A percentile compares a stretch with the other conserved stretches of the same genome.
Conservation (phyloP, 2,888 invertebrate genomes). For the Dolichopus griseipennis region DNA sequence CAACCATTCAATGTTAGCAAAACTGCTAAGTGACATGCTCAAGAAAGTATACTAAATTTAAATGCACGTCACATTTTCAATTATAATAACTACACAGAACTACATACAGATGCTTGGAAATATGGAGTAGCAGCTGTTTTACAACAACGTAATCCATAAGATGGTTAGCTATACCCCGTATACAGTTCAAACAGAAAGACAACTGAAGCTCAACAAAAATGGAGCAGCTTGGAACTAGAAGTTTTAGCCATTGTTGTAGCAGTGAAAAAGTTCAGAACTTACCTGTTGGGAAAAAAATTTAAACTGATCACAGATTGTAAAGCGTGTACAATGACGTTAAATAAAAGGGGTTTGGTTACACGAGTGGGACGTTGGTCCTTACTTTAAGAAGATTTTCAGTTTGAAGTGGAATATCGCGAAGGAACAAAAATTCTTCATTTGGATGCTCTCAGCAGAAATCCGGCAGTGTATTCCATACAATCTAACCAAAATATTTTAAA, state of each 20-base stretch:
- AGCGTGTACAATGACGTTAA: not conserved
- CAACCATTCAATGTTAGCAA: too few relatives aligned
- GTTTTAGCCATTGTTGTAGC: not conserved
- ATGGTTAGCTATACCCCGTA: not conserved
- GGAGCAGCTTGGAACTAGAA: slow-evolving; percentile 4
- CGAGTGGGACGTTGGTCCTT: slow-evolving; percentile 3
- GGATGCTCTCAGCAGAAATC: too few relatives aligned
- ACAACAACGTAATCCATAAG: not conserved
- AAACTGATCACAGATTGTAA: not conserved
- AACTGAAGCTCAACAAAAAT: slow-evolving; percentile 7
- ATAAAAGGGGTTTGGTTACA: not conserved
- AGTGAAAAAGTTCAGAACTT: not conserved
- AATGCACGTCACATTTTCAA: too few relatives aligned
- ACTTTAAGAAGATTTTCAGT: not conserved
- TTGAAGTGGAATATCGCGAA: not conserved
- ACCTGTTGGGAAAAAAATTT: not conserved
- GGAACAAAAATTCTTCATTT: not conserved
- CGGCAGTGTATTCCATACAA: too few relatives aligned
- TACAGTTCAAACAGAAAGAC: not conserved
- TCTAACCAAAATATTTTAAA: too few relatives aligned
- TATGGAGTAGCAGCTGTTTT: not conserved
- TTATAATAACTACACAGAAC: not conserved
- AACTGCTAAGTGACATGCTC: too few relatives aligned
- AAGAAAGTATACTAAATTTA: too few relatives aligned
- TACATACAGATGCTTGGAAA: not conserved